Conservation (phyloP, 30 jellyfish, hydroid and myxozoan genomes). For the Aurelia coerulea region DNA sequence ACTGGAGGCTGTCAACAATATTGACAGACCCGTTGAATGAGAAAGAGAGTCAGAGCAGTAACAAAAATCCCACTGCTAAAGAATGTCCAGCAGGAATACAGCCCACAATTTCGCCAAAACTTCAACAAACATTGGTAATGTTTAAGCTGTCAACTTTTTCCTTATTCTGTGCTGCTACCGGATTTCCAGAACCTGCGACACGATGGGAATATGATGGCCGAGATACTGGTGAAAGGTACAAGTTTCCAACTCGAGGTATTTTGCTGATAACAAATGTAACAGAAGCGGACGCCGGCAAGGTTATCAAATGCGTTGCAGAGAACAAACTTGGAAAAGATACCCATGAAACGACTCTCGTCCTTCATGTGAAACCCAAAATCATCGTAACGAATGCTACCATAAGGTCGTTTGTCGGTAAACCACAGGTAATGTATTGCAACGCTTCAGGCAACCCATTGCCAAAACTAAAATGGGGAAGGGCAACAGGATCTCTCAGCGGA, state of each 20-base stretch:
- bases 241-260: neutral
- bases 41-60: no score
- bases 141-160: neutral
- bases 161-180: neutral
- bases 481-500: neutral
- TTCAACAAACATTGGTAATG: neutral
- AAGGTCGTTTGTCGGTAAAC: neutral
- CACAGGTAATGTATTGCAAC: neutral
- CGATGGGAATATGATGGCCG: neutral
- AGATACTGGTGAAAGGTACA: neutral
- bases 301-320: neutral
- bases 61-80: no score
- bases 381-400: neutral
- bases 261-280: neutral
- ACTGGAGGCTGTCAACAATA: no score
- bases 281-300: neutral
- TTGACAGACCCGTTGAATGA: no score
- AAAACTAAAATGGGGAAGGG: neutral
- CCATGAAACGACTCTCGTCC: neutral
- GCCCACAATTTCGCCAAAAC: neutral
- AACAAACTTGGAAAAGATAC: neutral
- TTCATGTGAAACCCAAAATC: neutral
- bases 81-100: no score
- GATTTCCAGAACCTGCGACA: neutral
- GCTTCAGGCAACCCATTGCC: neutral